Base-by-base conservation (phyloP, 2,797 vertebrate genomes). In the Crocodylus rhombifer region DNA sequence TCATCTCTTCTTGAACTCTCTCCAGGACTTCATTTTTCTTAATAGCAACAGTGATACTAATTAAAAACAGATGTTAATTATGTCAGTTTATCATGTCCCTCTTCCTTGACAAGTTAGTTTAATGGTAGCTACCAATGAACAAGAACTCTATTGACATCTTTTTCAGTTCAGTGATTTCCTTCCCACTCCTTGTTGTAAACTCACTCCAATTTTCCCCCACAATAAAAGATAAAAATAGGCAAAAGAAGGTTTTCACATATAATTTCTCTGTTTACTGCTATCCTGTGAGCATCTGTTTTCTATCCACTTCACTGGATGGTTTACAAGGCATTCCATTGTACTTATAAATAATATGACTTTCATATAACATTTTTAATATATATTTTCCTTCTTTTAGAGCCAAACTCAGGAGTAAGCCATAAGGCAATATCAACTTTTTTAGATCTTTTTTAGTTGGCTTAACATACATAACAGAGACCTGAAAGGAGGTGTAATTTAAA, bases 41-140 rank as follows among this genome's bases (percentile, higher is more conserved):
- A 96, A 94, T 76, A 97, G 76, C 57, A 97, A 91, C 84, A 86
- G 75, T 90, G 63, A 95, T 95, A 73, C 77, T 94, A 97, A 96
- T 97, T 95, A 96, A 96, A 97, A 96, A 88, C 77, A 90, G 85
- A 94, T 81, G 90, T 94, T 97, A 94, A 95, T 97, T 96, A 90
- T 92, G n/a, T 93, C 84, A 95, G 58, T 94, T 96, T 95, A 88
- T 96, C 85, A 90, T 84, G 69, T 30, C 5, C 12, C 5, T 90
- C 28, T 94, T 91, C 81, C 77, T 84, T 92, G 87, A 86, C 61
- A 93, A 91, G 61, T 91, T 94, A 88, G n/a, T 90, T 79, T 86
- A 88, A 89, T 91, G 30, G 65, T 93, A 90, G 55, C 62, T 55
- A 88, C 13, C 61, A 85, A 60, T 28, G 14, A 84, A 5, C 7